These are phyloP conservation scores for Caenorhabditis angaria DNA, from an alignment of 2,888 invertebrate genomes.

Conservation along the genomic window DNA sequence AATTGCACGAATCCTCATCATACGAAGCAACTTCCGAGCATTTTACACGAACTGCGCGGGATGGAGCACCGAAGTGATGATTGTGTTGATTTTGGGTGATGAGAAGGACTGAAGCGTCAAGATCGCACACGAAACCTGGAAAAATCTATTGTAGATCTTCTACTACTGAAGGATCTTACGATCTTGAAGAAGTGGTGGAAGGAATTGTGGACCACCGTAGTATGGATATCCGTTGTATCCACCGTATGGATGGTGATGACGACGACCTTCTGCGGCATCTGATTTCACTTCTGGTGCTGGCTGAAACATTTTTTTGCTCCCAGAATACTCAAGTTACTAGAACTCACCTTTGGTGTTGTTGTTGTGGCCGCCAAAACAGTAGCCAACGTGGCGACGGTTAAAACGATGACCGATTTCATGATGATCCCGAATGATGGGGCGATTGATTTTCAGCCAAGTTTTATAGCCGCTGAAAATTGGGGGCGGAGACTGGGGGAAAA, in stretches of 20 bases:
- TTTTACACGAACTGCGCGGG: constrained; percentile 57
- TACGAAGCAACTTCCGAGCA: constrained; percentile 60
- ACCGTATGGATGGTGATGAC: constrained; percentile 19
- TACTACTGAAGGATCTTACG: constrained; percentile 25
- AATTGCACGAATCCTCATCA: constrained; percentile 60
- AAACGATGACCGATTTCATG: constrained; percentile 22
- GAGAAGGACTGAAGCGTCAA: constrained; percentile 60
- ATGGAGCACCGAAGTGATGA: constrained; percentile 33
- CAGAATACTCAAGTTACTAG: not conserved
- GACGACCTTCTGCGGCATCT: constrained; percentile 35
- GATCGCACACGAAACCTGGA: constrained; percentile 59
- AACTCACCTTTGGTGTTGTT: not conserved
- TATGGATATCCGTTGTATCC: constrained; percentile 7
- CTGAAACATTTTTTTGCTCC: not conserved
- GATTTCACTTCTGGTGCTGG: constrained; percentile 23
- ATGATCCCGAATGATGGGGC: constrained; percentile 4
- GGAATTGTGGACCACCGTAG: constrained; percentile 23
- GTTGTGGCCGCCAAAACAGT: constrained; percentile 16
- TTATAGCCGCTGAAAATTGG: constrained; percentile 11
- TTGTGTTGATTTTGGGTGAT: constrained; percentile 44
- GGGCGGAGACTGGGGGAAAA: not conserved
- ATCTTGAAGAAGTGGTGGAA: constrained; percentile 48
- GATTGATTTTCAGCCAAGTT: constrained; percentile 5
- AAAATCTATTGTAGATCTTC: constrained; percentile 7
- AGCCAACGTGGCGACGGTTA: constrained; percentile 39